Percentiles rank a stretch among this genome's conserved stretches.
Evolutionary conservation across 1,140 invertebrate species (phyloP).

Genomic region (Chionoecetes opilio): DNA sequence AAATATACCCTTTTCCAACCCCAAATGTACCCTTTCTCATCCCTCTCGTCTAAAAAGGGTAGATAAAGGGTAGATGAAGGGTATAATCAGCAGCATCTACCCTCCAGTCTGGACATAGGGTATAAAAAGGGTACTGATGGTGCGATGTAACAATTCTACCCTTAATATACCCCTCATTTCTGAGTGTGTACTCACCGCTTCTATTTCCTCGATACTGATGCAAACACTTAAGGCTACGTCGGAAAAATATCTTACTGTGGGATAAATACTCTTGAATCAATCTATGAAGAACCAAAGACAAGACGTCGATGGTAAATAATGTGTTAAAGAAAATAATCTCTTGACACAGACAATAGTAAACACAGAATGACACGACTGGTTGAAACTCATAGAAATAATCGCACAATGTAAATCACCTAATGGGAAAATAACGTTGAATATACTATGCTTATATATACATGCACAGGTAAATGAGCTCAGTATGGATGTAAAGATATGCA

Average conservation of each 20-base stretch:
- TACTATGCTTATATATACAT: neutral
- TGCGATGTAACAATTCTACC: no score
- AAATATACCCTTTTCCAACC: no score
- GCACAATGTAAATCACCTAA: neutral
- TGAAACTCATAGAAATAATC: neutral
- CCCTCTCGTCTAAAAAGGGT: no score
- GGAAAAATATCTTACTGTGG: neutral
- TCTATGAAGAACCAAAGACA: neutral
- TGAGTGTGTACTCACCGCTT: no score
- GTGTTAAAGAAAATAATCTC: neutral
- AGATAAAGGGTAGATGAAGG: no score
- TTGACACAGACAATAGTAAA: neutral
- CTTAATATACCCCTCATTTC: no score
- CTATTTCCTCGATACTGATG: neutral
- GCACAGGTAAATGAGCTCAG: neutral
- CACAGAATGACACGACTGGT: neutral
- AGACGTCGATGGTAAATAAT: constrained; percentile 1
- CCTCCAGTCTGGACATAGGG: no score
- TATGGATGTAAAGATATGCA: no score
- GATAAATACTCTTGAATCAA: neutral
- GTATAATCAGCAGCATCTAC: no score
- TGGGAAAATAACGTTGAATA: neutral
- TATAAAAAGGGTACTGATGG: no score
- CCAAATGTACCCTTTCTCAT: no score
- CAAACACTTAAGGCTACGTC: neutral